Percentiles rank a stretch among this genome's conserved stretches.
Conservation (phyloP, 1,140 invertebrate species). For the Drosophila asahinai region DNA sequence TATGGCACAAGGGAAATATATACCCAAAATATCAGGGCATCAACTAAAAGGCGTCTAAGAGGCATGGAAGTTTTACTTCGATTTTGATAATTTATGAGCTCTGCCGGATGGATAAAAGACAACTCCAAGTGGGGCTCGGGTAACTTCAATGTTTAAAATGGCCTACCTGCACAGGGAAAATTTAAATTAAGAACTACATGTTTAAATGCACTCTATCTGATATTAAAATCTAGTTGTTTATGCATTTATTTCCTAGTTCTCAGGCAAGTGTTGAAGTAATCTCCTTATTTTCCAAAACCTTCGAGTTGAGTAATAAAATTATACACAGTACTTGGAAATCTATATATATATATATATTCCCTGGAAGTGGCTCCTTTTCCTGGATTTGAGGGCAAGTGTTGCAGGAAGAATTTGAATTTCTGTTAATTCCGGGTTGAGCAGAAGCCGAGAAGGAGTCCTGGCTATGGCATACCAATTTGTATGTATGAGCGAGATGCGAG, state of each 20-base stretch:
- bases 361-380: neutral
- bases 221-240: neutral
- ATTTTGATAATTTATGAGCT: conserved; percentile 45
- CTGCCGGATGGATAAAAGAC: conserved; percentile 27
- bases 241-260: neutral
- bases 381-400: neutral
- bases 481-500: conserved; percentile 19
- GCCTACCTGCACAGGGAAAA: conserved; percentile 1
- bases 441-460: conserved; percentile 17
- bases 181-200: neutral
- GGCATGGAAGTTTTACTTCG: conserved; percentile 21
- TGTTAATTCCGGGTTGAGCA: conserved; percentile 18
- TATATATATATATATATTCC: neutral
- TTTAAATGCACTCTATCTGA: neutral
- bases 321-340: too few relatives aligned
- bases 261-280: too few relatives aligned
- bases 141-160: conserved; percentile 12
- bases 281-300: too few relatives aligned
- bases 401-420: conserved; percentile 33
- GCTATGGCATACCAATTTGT: conserved; percentile 49
- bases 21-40: conserved; percentile 17
- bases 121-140: neutral
- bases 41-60: conserved; percentile 27
- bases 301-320: too few relatives aligned
- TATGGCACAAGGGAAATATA: neutral